These are phyloP conservation scores for Melinaea menophilus DNA, from an alignment of 2,888 invertebrate species.

Conservation along the genomic window DNA sequence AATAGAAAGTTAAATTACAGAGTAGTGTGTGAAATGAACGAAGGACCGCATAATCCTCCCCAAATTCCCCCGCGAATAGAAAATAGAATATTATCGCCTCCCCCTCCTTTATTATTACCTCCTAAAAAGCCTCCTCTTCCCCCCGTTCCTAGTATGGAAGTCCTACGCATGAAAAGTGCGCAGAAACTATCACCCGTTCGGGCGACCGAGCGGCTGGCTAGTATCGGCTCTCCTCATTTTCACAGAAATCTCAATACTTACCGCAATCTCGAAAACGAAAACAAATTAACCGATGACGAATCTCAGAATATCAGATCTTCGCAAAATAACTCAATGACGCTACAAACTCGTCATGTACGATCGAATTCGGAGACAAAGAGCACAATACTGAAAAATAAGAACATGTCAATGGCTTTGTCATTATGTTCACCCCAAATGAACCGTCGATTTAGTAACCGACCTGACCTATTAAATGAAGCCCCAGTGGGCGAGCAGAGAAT, in stretches of 20 bases:
- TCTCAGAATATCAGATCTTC: slow-evolving; percentile 47
- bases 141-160: slow-evolving; percentile 82
- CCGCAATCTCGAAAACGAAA: slow-evolving; percentile 77
- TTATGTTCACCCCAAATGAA: slow-evolving; percentile 78
- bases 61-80: slow-evolving; percentile 74
- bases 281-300: slow-evolving; percentile 59
- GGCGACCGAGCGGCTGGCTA: slow-evolving; percentile 75
- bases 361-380: slow-evolving; percentile 72
- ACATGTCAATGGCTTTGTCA: slow-evolving; percentile 64
- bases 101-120: slow-evolving; percentile 77
- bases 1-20: slow-evolving; percentile 68
- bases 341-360: slow-evolving; percentile 66
- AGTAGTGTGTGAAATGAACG: slow-evolving; percentile 69
- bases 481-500: slow-evolving; percentile 55
- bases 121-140: slow-evolving; percentile 86
- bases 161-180: slow-evolving; percentile 76
- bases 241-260: slow-evolving; percentile 79
- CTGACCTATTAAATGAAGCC: slow-evolving; percentile 67
- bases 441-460: slow-evolving; percentile 67
- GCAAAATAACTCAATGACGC: slow-evolving; percentile 62
- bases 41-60: slow-evolving; percentile 63
- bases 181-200: slow-evolving; percentile 63
- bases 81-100: slow-evolving; percentile 59
- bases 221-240: slow-evolving; percentile 81
- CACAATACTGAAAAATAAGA: slow-evolving; percentile 69